phyloP scores from a whole-genome alignment of 2,113 vertebrate genomes.

The Trogon surrucura region DNA sequence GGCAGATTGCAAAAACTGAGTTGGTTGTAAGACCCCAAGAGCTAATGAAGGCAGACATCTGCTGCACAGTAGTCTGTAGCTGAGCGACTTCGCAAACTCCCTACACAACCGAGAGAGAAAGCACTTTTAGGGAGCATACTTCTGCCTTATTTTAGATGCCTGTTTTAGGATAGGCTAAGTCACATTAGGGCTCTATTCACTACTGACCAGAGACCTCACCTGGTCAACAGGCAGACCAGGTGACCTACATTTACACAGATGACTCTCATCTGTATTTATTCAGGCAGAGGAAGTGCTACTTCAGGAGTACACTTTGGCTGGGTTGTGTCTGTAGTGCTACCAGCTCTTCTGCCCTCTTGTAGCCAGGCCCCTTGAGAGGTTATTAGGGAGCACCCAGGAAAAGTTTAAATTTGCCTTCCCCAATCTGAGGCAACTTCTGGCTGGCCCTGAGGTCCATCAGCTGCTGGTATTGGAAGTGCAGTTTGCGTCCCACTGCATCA shows the following conservation, averaged over 20 bases:
- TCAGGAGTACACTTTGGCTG: background rate
- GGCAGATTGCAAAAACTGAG: background rate
- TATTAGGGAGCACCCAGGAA: background rate
- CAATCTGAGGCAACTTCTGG: background rate
- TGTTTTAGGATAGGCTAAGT: background rate
- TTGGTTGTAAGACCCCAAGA: background rate
- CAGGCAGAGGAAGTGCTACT: background rate
- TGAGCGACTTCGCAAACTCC: background rate
- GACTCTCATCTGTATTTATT: background rate
- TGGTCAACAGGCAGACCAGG: background rate
- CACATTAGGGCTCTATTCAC: background rate
- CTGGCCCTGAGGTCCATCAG: background rate
- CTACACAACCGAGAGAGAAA: background rate
- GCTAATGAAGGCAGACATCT: constrained; percentile 9
- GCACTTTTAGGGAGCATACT: background rate
- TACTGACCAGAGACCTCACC: background rate
- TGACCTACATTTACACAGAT: background rate
- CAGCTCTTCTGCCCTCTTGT: background rate
- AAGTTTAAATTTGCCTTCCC: background rate
- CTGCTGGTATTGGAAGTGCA: background rate
- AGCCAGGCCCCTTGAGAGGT: background rate
- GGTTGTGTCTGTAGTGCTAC: background rate
- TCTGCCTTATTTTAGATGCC: background rate
- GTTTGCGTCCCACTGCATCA: constrained; percentile 30
- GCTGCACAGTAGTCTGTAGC: background rate